These are phyloP conservation scores for Myiagra hebetior DNA, from an alignment of 2,113 vertebrate species.

Conservation along the genomic window DNA sequence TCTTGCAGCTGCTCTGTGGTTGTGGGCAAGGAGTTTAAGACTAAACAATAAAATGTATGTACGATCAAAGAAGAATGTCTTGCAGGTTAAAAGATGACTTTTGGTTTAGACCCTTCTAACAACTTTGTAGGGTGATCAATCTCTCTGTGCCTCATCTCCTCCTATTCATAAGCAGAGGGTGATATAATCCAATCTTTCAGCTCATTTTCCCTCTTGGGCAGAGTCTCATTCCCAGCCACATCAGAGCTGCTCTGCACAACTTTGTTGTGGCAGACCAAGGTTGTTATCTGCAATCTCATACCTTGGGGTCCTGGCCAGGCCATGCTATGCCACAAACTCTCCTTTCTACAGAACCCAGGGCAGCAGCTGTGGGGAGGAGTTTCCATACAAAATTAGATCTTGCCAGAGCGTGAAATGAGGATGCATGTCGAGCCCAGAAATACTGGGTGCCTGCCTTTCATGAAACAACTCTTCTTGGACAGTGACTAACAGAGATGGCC, in stretches of 20 bases:
- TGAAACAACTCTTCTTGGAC: not conserved
- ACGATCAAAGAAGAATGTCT: not conserved
- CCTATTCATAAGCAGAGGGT: not conserved
- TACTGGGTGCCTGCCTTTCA: not conserved
- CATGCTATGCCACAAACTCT: not conserved
- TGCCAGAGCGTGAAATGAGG: not conserved
- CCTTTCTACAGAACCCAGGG: not conserved
- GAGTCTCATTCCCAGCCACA: not conserved
- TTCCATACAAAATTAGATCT: not conserved
- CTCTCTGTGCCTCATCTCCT: not conserved
- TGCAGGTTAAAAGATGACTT: not conserved
- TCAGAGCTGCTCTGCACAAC: not conserved
- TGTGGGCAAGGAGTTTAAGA: constrained; percentile 29
- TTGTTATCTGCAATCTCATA: accelerated
- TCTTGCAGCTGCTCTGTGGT: not conserved
- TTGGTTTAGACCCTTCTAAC: not conserved
- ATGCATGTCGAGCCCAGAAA: not conserved
- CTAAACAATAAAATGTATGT: not conserved
- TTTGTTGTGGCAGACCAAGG: accelerated
- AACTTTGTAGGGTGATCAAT: not conserved
- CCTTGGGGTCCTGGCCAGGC: not conserved
- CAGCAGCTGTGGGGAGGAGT: not conserved
- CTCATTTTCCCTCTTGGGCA: not conserved
- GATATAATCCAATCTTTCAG: not conserved
- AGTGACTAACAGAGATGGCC: not conserved